A percentile compares a stretch with the other conserved stretches of the same genome.
These are phyloP conservation scores for Muricea muricata DNA, from an alignment of 92 coral and sea anemone genomes.

Conservation along the genomic window DNA sequence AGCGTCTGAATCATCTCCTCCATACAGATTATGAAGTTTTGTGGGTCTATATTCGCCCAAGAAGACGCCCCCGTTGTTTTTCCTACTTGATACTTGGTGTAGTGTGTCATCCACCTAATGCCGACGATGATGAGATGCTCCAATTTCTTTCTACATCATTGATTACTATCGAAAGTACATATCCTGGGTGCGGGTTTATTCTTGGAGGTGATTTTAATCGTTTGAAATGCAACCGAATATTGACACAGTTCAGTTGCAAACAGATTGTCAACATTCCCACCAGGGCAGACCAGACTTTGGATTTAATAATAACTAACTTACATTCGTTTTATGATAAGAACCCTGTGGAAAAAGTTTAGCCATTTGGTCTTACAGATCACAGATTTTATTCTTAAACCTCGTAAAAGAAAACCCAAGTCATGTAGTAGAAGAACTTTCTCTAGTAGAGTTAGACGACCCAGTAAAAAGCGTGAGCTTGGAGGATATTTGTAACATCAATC, in stretches of 20 bases:
- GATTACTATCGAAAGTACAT: background rate
- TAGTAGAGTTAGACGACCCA: too few relatives aligned
- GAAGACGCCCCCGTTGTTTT: constrained; percentile 31
- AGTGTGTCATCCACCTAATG: constrained; percentile 49
- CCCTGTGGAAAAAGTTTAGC: too few relatives aligned
- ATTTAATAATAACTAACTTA: too few relatives aligned
- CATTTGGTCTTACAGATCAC: too few relatives aligned
- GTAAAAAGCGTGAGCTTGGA: too few relatives aligned
- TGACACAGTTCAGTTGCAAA: background rate
- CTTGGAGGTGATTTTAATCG: constrained; percentile 17
- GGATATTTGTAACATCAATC: too few relatives aligned
- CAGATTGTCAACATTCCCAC: background rate
- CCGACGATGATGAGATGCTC: constrained; percentile 41
- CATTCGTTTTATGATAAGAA: too few relatives aligned
- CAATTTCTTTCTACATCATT: constrained; percentile 18
- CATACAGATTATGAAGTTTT: constrained; percentile 45
- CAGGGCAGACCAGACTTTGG: background rate
- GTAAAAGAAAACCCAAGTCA: too few relatives aligned
- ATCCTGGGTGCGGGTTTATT: constrained; percentile 16
- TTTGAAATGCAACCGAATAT: background rate
- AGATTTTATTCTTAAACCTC: too few relatives aligned
- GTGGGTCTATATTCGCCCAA: constrained; percentile 32
- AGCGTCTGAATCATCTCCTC: constrained; percentile 34
- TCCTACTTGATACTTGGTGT: constrained; percentile 20
- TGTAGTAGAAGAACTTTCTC: too few relatives aligned